Evolutionary conservation across 2,797 vertebrate genomes (phyloP), one percentile per base, ranked within the genome.

Genomic region (Schizopygopsis pylzovi): DNA sequence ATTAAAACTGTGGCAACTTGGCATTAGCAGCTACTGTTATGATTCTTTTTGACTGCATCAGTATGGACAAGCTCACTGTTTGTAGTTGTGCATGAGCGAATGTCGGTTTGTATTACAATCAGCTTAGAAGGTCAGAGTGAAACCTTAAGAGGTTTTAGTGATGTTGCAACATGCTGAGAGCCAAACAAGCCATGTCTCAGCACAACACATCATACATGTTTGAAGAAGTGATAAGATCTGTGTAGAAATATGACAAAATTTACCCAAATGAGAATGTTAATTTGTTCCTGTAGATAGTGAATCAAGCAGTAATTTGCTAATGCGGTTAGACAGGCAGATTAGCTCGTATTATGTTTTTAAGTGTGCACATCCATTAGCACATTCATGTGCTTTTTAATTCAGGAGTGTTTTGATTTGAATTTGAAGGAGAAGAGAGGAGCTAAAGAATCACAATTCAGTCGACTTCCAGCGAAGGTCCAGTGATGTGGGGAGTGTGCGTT

Each of bases 271-370:
- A 28, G 28, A 54, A 65, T 67, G 56, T 37, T 83, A 73, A 87
- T 87, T 81, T 56, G 47, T 80, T 79, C 41, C 33, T 37, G 68
- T 68, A 39, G 56, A 83, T 25, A 72, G 33, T 75, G 75, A 87
- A 67, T 87, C 37, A 75, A 59, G 82, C 25, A 43, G 76, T 87
- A 47, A 84, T 84, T 54, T 81, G 13, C 59, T 80, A 76, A 84
- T 76, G 41, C 0, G 1, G 11, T 45, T 39, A 39, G 54, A 76
- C 59, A 45, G 37, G 22, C 49, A 59, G 20, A 87, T 87, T 59
- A 81, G 77, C 61, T 75, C 70, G 76, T 43, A 28, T 65, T 75
- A 13, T 52, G 52, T 20, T 16, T 79, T 84, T 6, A n/a, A 25
- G 47, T 25, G 13, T 56, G 59, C 49, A 20, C 33, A 28, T 80